These are phyloP conservation scores for Aurelia sp. DNA, from an alignment of 30 jellyfish, hydroid and myxozoan genomes.

Conservation along the genomic window DNA sequence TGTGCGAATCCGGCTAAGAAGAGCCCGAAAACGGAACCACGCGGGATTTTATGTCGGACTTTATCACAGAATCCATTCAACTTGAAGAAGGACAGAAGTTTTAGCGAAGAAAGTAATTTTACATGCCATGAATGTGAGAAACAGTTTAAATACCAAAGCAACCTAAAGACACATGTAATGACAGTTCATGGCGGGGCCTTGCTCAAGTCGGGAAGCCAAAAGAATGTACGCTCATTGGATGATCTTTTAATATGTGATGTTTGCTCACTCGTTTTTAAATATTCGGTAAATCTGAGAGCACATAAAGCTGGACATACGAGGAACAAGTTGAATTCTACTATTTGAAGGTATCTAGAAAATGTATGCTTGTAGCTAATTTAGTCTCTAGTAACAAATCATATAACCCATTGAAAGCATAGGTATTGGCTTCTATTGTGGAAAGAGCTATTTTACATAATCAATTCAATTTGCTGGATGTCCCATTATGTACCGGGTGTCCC, in stretches of 20 bases:
- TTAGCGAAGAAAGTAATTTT: conserved; percentile 2
- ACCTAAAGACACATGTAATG: conserved; percentile 48
- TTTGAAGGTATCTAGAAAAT: background rate
- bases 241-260: conserved; percentile 59
- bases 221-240: conserved; percentile 24
- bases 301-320: conserved; percentile 66
- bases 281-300: conserved; percentile 64
- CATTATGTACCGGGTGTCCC: no score
- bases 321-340: conserved; percentile 32
- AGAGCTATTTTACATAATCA: no score
- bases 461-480: no score
- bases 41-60: conserved; percentile 24
- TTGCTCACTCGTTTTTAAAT: conserved; percentile 51
- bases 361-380: no score
- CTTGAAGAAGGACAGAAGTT: background rate
- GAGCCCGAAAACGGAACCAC: background rate
- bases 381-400: no score
- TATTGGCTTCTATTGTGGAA: no score
- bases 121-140: conserved; percentile 58
- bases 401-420: no score
- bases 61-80: conserved; percentile 50
- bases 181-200: conserved; percentile 50
- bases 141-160: conserved; percentile 54
- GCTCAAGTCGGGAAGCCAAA: conserved; percentile 29
- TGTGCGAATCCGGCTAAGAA: no score